Evolutionary conservation across 53 echinoderm and acorn worm species (phyloP), one percentile per base, ranked within the genome.

Genomic region (Zoroaster sp.): DNA sequence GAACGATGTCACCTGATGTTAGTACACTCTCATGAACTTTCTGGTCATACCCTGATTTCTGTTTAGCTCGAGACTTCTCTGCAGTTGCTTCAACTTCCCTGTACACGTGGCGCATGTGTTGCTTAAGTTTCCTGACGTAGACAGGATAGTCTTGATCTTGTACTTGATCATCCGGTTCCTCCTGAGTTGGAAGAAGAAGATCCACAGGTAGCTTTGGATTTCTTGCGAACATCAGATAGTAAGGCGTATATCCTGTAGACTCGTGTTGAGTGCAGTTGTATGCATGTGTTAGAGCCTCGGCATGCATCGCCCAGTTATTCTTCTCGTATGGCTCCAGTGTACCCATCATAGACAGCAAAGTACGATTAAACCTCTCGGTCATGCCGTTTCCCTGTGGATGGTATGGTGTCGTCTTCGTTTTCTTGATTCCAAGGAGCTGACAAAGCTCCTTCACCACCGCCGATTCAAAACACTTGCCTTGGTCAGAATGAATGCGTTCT

Each of bases 231-330:
- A 87, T 73, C 28, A 87, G 40, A 33, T 54, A 37, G 25, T 52
- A 87, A 0, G 59, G 87, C 3, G 87, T 38, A 37, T 53, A 71
- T 5, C 87, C 87, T n/a, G 72, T 51, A 0, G 87, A 73, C 25
- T 72, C 72, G 41, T 87, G n/a, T n/a, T n/a, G n/a, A 42, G 68
- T 87, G 32, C 87, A 72, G 72, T 87, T 87, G 53, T 73, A 87
- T 6, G 73, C 72, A 52, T 73, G 87, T 15, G 47, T 47, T 4
- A 87, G 53, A 0, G 40, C 38, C 0, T 30, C 54, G 1, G 66
- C 68, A 33, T 67, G 68, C 14, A 32, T 44, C 3, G 66, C 82
- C 82, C 82, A 82, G 35, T 82, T 45, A 4, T 44, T 3, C 35
- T 87, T 87, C 73, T 87, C 72, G 0, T 49, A 37, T 9, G 37